Base-by-base conservation (phyloP, 1,140 invertebrate genomes). In the Drosophila mauritiana region DNA sequence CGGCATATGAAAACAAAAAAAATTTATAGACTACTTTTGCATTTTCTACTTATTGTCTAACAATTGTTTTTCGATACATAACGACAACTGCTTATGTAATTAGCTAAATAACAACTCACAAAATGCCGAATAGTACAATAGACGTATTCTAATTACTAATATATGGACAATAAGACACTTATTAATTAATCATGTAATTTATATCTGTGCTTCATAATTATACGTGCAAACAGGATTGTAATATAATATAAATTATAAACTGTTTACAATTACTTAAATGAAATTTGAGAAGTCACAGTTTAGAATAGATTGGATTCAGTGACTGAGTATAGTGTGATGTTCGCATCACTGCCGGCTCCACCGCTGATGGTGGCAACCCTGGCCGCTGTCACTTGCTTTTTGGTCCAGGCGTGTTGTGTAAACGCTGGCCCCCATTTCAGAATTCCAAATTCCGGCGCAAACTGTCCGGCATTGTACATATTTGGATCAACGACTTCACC, bases 341-440 rank as follows among this genome's bases (percentile, higher is more conserved):
- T 48, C 45, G 22, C 45, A 48, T 48, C 45, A 25, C 45, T 48
- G 12, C 10, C 13, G 45, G 13, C 22, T 27, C 13, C 12, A 3
- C 13, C 13, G 5, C 4, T 2, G 45, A 27, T 2, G n/a, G 1
- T 15, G 17, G 59, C 51, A 54, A 10, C 58, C 17, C 37, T 42
- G 58, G 15, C 25, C 25, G 58, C 58, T 55, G 58, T 62, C 54
- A 49, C 34, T 51, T 63, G 20, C 31, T 64, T 22, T 51, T 40
- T 40, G 46, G 37, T 55, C 43, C 57, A 61, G 31, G 46, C 57
- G 65, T 67, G 76, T 85, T 85, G 81, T 85, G 76, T 85, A 85
- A 85, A 85, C 73, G 68, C 73, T 53, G 74, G 74, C 63, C 59
- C 48, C 36, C 10, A 48, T 64, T 57, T 49, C 25, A 15, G 17